A percentile compares a stretch with the other conserved stretches of the same genome.
These are phyloP conservation scores for Etheostoma nigrum DNA, from an alignment of 2,797 vertebrate species.

Conservation along the genomic window DNA sequence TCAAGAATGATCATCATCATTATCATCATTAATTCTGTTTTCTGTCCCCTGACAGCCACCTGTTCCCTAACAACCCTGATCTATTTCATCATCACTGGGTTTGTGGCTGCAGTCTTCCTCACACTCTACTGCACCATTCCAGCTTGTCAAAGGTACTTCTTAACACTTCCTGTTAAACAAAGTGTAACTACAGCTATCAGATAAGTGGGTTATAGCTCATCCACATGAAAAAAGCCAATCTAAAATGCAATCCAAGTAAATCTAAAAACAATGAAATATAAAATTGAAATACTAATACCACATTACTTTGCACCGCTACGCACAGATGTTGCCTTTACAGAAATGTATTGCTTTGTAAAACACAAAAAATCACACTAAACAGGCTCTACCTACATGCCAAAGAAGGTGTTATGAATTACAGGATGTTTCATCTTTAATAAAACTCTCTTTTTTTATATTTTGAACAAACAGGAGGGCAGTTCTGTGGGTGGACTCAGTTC, in stretches of 20 bases:
- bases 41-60: slow-evolving; percentile 53
- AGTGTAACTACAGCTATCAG: neutral
- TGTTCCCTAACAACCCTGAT: slow-evolving; percentile 46
- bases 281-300: neutral
- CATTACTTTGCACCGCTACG: neutral
- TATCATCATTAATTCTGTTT: neutral
- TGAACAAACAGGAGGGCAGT: slow-evolving; percentile 63
- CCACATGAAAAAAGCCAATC: neutral
- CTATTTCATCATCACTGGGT: slow-evolving; percentile 52
- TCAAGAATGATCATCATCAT: neutral
- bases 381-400: neutral
- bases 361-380: neutral
- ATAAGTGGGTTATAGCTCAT: neutral
- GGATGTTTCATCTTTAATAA: neutral
- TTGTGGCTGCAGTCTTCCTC: slow-evolving; percentile 55
- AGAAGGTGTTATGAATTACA: neutral
- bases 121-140: slow-evolving; percentile 70
- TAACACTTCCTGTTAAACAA: neutral
- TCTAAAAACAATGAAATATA: neutral
- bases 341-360: neutral
- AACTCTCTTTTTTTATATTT: neutral
- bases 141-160: slow-evolving; percentile 72
- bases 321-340: neutral
- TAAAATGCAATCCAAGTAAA: neutral
- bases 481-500: slow-evolving; percentile 82